Conservation (phyloP, 2,113 vertebrate genomes). For the Archilochus colubris region DNA sequence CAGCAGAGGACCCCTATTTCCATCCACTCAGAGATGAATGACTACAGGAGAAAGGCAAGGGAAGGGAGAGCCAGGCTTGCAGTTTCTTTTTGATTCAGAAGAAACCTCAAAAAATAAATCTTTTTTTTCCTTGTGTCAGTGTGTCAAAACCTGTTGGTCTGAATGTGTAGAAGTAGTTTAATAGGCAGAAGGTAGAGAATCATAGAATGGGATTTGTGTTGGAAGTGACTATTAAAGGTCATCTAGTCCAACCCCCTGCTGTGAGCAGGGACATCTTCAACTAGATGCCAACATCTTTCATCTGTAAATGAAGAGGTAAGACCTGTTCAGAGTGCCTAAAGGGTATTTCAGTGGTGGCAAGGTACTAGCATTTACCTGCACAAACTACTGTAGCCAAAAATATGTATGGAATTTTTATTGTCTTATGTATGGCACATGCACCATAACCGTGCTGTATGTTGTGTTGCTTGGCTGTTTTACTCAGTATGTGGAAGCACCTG, state of each 20-base stretch:
- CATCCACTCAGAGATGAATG: not conserved
- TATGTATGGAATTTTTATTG: not conserved
- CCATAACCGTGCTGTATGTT: not conserved
- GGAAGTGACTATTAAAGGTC: not conserved
- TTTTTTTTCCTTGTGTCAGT: fast-evolving
- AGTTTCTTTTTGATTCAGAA: not conserved
- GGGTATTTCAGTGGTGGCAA: not conserved
- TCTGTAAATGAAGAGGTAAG: not conserved
- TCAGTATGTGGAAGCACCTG: not conserved
- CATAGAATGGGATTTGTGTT: not conserved
- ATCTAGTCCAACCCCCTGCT: not conserved
- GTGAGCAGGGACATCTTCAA: not conserved
- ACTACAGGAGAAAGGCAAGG: not conserved
- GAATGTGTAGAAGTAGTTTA: not conserved
- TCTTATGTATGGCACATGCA: not conserved
- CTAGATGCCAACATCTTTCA: too few relatives aligned
- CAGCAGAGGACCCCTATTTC: not conserved
- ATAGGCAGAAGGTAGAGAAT: not conserved
- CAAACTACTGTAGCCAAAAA: not conserved
- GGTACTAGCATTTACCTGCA: not conserved
- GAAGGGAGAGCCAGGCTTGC: not conserved
- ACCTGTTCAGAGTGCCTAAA: not conserved
- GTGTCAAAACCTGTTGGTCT: not conserved
- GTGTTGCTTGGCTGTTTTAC: not conserved
- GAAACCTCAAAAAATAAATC: not conserved